Evolutionary conservation across 2,888 invertebrate genomes (phyloP), one percentile per base, ranked within the genome.

Genomic region (Acronicta psi): DNA sequence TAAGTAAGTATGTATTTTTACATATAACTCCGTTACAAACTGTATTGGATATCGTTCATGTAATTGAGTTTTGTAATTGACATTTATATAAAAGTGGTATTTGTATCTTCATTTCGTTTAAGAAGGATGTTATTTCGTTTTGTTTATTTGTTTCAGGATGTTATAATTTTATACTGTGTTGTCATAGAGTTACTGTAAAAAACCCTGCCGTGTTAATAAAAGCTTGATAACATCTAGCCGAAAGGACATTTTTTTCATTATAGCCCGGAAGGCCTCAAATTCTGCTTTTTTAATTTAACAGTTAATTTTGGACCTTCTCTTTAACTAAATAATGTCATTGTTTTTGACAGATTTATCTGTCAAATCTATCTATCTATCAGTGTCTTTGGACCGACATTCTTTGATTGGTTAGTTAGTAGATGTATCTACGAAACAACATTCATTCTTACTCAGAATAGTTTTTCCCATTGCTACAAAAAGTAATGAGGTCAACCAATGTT

Each of bases 21-120:
- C 46, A 25, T 54, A 42, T 18, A 4, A 25, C 9, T n/a, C 8
- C 20, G 10, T 18, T 31, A 58, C 23, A 60, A 34, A n/a, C n/a
- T n/a, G n/a, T n/a, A n/a, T n/a, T n/a, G n/a, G n/a, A n/a, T n/a
- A n/a, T n/a, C n/a, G n/a, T n/a, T n/a, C n/a, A n/a, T n/a, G n/a
- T 18, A 31, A 34, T 45, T 1, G 3, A 56, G 31, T 50, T 25
- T 8, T 34, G 23, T 57, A 34, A 41, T 37, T 56, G 29, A 13
- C 16, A 36, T 54, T 34, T 41, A 16, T 44, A 7, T 11, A 10
- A 0, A 5, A 23, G n/a, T 37, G 16, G 13, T 20, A 40, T 5
- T 17, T 3, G 6, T 20, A 29, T 9, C n/a, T 38, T 38, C 16
- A 29, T 34, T 38, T 0, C n/a, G 20, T 17, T 29, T 45, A 18